phyloP scores from a whole-genome alignment of 1,140 invertebrate genomes.

The Hyles euphorbiae region DNA sequence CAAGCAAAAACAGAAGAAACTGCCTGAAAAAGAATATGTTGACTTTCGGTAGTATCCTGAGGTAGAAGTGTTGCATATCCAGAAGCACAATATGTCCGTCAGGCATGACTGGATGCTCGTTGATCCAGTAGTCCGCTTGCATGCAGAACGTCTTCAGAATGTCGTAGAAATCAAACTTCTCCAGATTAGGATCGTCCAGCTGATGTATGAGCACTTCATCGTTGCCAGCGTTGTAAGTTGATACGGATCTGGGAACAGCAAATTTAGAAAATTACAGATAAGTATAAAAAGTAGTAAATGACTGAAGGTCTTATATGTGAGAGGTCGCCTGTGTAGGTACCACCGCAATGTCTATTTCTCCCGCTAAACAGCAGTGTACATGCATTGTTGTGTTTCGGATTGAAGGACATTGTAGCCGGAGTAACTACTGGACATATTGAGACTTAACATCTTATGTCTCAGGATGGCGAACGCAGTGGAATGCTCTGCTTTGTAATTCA shows the following conservation, averaged over 20 bases:
- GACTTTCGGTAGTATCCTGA: slow-evolving; percentile 45
- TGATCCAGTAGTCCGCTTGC: slow-evolving; percentile 49
- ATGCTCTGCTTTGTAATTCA: too few species aligned
- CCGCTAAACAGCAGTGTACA: too few species aligned
- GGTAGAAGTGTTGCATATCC: slow-evolving; percentile 38
- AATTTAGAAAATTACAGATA: background rate
- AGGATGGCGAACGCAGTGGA: too few species aligned
- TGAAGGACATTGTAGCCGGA: too few species aligned
- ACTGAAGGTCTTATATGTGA: background rate
- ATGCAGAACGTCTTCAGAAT: slow-evolving; percentile 41
- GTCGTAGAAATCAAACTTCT: slow-evolving; percentile 49
- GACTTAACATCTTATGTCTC: too few species aligned
- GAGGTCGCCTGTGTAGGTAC: too few species aligned
- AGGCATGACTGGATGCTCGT: slow-evolving; percentile 6
- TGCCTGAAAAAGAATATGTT: slow-evolving; percentile 55
- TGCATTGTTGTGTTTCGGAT: too few species aligned
- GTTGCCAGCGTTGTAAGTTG: slow-evolving; percentile 30
- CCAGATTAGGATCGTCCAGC: slow-evolving; percentile 33
- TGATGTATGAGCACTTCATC: slow-evolving; percentile 47
- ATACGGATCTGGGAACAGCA: slow-evolving; percentile 35
- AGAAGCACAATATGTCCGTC: slow-evolving; percentile 43
- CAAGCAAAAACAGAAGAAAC: slow-evolving; percentile 48
- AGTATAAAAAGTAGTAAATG: background rate
- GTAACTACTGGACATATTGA: too few species aligned
- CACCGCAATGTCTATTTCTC: too few species aligned